Percentiles rank a stretch among this genome's conserved stretches.
Conservation (phyloP, 2,888 invertebrate genomes). For the Odontocerum albicorne region DNA sequence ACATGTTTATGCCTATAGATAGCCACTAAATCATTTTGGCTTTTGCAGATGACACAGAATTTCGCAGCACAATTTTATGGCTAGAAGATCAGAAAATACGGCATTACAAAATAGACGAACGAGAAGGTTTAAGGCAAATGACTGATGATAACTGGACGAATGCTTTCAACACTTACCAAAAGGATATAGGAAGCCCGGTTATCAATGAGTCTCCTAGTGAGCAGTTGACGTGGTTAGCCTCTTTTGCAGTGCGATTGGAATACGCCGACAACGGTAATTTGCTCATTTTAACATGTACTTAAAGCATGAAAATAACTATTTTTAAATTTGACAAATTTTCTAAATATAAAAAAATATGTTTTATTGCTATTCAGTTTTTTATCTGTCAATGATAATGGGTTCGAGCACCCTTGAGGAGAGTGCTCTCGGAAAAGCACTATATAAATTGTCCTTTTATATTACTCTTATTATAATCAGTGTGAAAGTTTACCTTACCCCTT, state of each 20-base stretch:
- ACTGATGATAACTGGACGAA: constrained; percentile 70
- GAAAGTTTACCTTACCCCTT: too few relatives aligned
- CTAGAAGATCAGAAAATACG: constrained; percentile 93
- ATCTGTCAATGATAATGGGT: too few relatives aligned
- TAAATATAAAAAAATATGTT: not conserved
- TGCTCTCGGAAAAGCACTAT: too few relatives aligned
- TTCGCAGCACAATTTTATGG: constrained; percentile 84
- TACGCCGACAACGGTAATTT: constrained; percentile 75
- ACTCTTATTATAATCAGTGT: too few relatives aligned
- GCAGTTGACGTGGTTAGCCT: constrained; percentile 83
- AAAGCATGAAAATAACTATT: not conserved
- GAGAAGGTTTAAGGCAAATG: constrained; percentile 71
- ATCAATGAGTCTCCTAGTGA: constrained; percentile 60
- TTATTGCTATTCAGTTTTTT: not conserved
- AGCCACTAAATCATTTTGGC: not conserved
- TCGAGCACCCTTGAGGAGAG: too few relatives aligned
- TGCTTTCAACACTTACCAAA: constrained; percentile 72
- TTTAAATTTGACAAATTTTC: too few relatives aligned
- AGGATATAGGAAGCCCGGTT: constrained; percentile 74
- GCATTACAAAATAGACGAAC: constrained; percentile 80
- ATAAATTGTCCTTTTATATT: too few relatives aligned
- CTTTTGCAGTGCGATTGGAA: constrained; percentile 80
- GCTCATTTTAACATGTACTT: constrained; percentile 10
- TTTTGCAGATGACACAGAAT: constrained; percentile 72
- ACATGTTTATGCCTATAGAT: not conserved